Percentiles rank a stretch among this genome's conserved stretches.
Conservation (phyloP, 2,888 invertebrate species). For the Napeogenes inachia region DNA sequence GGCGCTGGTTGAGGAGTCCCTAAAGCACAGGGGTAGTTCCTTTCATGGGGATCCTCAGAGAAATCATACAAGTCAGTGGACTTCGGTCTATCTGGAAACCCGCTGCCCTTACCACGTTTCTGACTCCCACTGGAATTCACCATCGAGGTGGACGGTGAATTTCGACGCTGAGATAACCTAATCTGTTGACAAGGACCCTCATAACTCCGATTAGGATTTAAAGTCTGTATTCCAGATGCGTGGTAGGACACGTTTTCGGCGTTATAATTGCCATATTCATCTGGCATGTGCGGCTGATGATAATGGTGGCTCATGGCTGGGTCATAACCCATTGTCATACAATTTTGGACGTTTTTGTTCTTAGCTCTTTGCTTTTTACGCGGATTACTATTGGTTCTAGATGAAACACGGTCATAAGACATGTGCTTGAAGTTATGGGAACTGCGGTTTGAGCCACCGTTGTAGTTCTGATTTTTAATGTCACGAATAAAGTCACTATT, state of each 20-base stretch:
- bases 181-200: constrained; percentile 58
- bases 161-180: constrained; percentile 64
- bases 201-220: constrained; percentile 75
- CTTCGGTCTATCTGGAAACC: constrained; percentile 80
- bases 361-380: constrained; percentile 71
- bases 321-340: constrained; percentile 79
- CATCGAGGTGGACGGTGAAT: constrained; percentile 67
- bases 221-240: constrained; percentile 70
- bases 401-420: constrained; percentile 71
- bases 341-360: constrained; percentile 75
- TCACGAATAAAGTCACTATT: constrained; percentile 71
- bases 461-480: constrained; percentile 76
- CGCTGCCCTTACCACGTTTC: constrained; percentile 69
- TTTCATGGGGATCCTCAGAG: constrained; percentile 66
- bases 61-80: constrained; percentile 79
- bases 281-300: constrained; percentile 73
- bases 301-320: constrained; percentile 69
- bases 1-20: constrained; percentile 73
- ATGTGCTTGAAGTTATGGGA: constrained; percentile 75
- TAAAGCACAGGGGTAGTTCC: constrained; percentile 63
- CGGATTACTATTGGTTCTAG: constrained; percentile 73
- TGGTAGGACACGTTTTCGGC: constrained; percentile 73
- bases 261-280: constrained; percentile 69
- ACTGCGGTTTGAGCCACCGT: constrained; percentile 68
- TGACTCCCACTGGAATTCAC: constrained; percentile 72